Base-by-base conservation (phyloP, 2,113 vertebrate species). In the Lycaon pictus region DNA sequence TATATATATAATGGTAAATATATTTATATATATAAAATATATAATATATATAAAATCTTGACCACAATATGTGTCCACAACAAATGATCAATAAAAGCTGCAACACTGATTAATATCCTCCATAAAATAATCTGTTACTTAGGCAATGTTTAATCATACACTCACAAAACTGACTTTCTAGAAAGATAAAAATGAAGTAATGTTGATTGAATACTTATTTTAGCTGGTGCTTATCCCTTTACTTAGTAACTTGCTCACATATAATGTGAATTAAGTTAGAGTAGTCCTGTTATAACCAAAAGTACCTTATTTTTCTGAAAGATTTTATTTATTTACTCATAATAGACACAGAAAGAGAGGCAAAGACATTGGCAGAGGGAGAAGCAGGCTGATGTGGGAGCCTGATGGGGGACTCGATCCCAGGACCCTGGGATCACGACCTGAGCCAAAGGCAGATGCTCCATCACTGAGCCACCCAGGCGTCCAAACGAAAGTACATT, bases 31-130 rank as follows among this genome's bases (percentile, higher is more conserved):
- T 43, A 43, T 43, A 15, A 55, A 55, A 1, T 82, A 60, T 32
- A 29, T 71, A 35, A 43, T 48, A 60, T 65, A 48, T 23, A 60
- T 17, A 90, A 67, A 32, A n/a, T 43, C 5, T 60, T 63, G 84
- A 90, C 62, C 58, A 81, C 43, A 97, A 13, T 93, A 72, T 86
- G 25, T 87, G 27, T 79, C 20, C 11, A 95, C 37, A 90, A 79
- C 19, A 81, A 95, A 82, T 35, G 58, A 27, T 90, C 27, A 92
- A 43, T 62, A 92, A 74, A 56, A 92, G 19, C 62, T 77, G 4
- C 5, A 90, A 88, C 32, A 71, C 2, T 12, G 58, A 76, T 37
- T 91, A 74, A 86, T 88, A 79, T 20, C 55, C 25, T 88, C 8
- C 17, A 5, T 65, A 76, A 95, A 90, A 29, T 48, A 65, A 90